These are phyloP conservation scores for Meriones psammophilus DNA, from an alignment of 2,797 vertebrate genomes.

Conservation along the genomic window DNA sequence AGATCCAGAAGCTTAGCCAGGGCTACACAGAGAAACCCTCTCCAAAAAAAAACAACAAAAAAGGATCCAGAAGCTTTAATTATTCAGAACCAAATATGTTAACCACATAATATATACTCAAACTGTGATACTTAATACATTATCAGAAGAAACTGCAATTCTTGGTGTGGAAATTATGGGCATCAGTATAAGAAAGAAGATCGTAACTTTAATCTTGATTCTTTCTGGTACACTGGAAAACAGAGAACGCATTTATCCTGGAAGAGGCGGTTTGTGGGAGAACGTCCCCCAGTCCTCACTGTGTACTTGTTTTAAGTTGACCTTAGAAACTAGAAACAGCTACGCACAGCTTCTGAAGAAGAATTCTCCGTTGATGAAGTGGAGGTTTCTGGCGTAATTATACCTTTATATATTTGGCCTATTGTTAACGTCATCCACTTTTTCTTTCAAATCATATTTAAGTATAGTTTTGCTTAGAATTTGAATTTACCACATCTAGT, in stretches of 20 bases:
- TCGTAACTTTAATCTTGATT: conserved; percentile 48
- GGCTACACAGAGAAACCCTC: too few species aligned
- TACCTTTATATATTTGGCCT: conserved; percentile 8
- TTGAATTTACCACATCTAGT: conserved; percentile 11
- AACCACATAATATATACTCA: conserved; percentile 37
- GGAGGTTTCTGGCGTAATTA: conserved; percentile 44
- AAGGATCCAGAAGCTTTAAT: conserved; percentile 30
- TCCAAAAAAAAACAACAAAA: too few species aligned
- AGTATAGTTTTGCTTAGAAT: conserved; percentile 45
- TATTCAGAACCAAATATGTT: conserved; percentile 17
- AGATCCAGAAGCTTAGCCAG: not conserved
- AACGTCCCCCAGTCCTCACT: not conserved
- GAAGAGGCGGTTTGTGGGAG: conserved; percentile 30
- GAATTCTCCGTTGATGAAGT: conserved; percentile 23
- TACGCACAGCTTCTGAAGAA: not conserved
- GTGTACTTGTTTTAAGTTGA: conserved; percentile 46
- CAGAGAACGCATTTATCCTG: conserved; percentile 17
- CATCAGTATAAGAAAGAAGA: conserved; percentile 28
- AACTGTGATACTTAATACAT: not conserved
- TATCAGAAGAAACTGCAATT: conserved; percentile 63
- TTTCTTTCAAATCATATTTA: conserved; percentile 40
- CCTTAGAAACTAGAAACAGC: conserved; percentile 38
- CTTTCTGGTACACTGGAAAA: conserved; percentile 4
- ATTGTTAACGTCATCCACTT: conserved; percentile 36
- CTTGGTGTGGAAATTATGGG: not conserved